phyloP scores from a whole-genome alignment of 1,140 invertebrate species.

The Mactra quadrangularis region DNA sequence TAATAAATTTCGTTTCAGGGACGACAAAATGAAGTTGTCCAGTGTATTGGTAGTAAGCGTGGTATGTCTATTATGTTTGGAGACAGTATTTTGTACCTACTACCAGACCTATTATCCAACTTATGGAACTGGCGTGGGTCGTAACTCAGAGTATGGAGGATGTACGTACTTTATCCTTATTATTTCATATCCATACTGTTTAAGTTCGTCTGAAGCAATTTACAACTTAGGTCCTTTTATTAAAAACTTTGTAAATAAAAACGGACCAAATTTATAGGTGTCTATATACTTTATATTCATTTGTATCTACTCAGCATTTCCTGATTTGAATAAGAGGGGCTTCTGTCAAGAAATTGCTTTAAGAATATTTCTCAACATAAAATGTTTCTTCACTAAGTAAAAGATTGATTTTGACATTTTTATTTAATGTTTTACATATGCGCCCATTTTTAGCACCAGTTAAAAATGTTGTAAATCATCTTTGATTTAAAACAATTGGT shows the following conservation, averaged over 20 bases:
- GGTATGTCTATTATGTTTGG: background rate
- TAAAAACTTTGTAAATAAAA: background rate
- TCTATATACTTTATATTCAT: background rate
- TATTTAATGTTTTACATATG: too few species aligned
- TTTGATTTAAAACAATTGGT: too few species aligned
- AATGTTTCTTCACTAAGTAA: too few species aligned
- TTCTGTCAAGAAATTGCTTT: too few species aligned
- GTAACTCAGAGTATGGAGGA: background rate
- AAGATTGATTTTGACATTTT: too few species aligned
- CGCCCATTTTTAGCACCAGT: too few species aligned
- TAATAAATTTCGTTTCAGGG: too few species aligned
- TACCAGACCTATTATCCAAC: slow-evolving; percentile 5
- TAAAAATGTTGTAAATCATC: too few species aligned
- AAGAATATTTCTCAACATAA: too few species aligned
- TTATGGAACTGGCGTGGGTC: background rate
- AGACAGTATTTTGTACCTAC: slow-evolving; percentile 15
- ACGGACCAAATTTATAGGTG: background rate
- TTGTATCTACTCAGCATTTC: background rate
- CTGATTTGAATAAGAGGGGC: too few species aligned
- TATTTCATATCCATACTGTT: background rate
- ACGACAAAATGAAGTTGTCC: slow-evolving; percentile 43
- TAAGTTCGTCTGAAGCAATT: background rate
- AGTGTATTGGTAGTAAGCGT: background rate
- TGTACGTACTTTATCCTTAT: background rate
- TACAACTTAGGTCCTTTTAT: background rate